These are phyloP conservation scores for Steinernema khuongi DNA, from an alignment of 1,140 invertebrate genomes.

Conservation along the genomic window DNA sequence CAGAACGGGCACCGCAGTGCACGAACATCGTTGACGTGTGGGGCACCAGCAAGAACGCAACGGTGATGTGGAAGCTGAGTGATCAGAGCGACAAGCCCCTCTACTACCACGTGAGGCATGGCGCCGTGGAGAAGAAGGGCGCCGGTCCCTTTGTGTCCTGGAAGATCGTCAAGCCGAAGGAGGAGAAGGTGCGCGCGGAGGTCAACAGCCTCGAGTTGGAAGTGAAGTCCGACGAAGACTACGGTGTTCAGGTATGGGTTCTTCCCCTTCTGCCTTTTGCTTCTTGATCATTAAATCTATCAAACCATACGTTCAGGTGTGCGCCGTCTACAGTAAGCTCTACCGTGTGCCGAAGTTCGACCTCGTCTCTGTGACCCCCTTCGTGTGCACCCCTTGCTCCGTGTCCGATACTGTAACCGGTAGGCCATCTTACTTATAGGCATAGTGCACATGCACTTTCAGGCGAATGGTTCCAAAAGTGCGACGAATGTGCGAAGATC, in stretches of 20 bases:
- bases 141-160: conserved; percentile 33
- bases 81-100: conserved; percentile 18
- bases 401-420: background rate
- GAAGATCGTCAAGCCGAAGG: conserved; percentile 28
- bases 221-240: conserved; percentile 31
- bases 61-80: conserved; percentile 26
- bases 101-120: conserved; percentile 37
- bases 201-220: conserved; percentile 27
- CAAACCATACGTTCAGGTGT: conserved; percentile 23
- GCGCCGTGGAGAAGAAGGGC: conserved; percentile 31
- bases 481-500: conserved; percentile 6
- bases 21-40: conserved; percentile 27
- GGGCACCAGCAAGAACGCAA: conserved; percentile 29
- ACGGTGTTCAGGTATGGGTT: conserved; percentile 26
- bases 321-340: conserved; percentile 30
- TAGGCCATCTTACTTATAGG: background rate
- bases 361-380: conserved; percentile 33
- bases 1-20: conserved; percentile 31
- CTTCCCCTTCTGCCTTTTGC: too few relatives aligned
- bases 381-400: conserved; percentile 31
- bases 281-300: too few relatives aligned
- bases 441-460: background rate
- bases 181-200: conserved; percentile 30
- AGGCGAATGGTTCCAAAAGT: background rate
- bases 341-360: conserved; percentile 35